Conservation (phyloP, 2,797 vertebrate genomes). For the Botia kubotai region DNA sequence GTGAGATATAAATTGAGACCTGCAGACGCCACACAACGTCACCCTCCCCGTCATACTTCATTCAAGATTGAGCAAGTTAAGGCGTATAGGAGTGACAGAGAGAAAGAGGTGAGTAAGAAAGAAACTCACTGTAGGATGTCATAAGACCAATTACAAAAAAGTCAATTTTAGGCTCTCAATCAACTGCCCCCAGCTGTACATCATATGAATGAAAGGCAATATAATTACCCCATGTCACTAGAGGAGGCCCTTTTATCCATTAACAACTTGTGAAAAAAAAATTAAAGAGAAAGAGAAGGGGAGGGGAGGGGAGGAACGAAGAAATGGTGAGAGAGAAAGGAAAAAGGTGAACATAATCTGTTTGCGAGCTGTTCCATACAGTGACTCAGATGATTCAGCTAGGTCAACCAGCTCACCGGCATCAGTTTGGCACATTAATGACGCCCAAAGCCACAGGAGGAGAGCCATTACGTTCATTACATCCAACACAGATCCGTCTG, state of each 20-base stretch:
- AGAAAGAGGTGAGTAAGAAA: background rate
- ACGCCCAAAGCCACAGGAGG: slow-evolving; percentile 43
- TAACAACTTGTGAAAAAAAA: slow-evolving; percentile 15
- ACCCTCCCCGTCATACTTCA: slow-evolving; percentile 13
- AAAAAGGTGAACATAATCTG: background rate
- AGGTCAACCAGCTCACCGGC: slow-evolving; percentile 48
- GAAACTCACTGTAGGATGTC: slow-evolving; percentile 24
- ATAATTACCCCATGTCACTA: slow-evolving; percentile 47
- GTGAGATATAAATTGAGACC: slow-evolving; percentile 12
- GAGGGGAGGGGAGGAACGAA: background rate
- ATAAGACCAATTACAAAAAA: slow-evolving; percentile 42
- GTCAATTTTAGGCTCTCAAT: slow-evolving; percentile 45
- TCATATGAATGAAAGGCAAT: slow-evolving; percentile 51
- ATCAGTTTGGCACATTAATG: slow-evolving; percentile 54
- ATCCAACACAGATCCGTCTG: slow-evolving; percentile 32
- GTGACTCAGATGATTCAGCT: slow-evolving; percentile 22
- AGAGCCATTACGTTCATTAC: slow-evolving; percentile 52
- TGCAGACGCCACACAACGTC: background rate
- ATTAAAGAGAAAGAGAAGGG: background rate
- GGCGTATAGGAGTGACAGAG: background rate
- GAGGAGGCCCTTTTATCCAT: slow-evolving; percentile 21
- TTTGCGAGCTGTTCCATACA: background rate
- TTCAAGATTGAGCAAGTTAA: slow-evolving; percentile 11
- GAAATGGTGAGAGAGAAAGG: background rate
- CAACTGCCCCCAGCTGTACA: slow-evolving; percentile 37